These are phyloP conservation scores for Planiliza haematocheilus DNA, from an alignment of 2,113 vertebrate species.

Conservation along the genomic window DNA sequence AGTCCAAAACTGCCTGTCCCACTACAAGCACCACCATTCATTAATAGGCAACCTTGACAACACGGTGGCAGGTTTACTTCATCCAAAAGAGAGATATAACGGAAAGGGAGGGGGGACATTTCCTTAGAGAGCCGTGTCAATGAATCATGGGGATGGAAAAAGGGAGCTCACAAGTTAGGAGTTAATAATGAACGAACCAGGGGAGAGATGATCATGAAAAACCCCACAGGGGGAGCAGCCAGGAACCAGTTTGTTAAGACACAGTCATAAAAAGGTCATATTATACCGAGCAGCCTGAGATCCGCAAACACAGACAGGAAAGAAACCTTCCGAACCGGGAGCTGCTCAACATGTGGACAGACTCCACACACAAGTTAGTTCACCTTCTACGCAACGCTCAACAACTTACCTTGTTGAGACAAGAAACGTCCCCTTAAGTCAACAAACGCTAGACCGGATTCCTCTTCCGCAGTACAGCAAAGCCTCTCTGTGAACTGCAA, in stretches of 20 bases:
- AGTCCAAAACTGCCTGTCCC: neutral
- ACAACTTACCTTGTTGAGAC: slow-evolving; percentile 60
- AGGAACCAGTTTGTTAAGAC: slow-evolving; percentile 39
- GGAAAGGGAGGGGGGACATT: slow-evolving; percentile 52
- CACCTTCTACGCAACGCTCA: neutral
- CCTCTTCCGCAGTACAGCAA: slow-evolving; percentile 27
- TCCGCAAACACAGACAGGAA: slow-evolving; percentile 14
- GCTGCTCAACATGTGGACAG: slow-evolving; percentile 1
- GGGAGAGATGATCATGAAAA: neutral
- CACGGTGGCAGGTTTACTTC: slow-evolving; percentile 22
- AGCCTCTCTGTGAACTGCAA: slow-evolving; percentile 13
- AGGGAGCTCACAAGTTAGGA: slow-evolving; percentile 54
- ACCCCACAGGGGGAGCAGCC: neutral
- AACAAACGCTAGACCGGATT: slow-evolving; percentile 24
- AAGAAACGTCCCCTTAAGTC: slow-evolving; percentile 22
- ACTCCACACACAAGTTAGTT: slow-evolving; percentile 31
- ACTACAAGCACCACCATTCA: neutral
- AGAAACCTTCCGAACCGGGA: slow-evolving; percentile 5
- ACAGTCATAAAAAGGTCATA: neutral
- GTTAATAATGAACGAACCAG: slow-evolving; percentile 80
- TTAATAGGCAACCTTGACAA: slow-evolving; percentile 13
- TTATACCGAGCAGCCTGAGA: neutral
- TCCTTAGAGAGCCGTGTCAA: slow-evolving; percentile 66
- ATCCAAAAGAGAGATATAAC: slow-evolving; percentile 16
- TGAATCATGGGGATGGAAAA: slow-evolving; percentile 77